phyloP scores from a whole-genome alignment of 1,140 invertebrate species.

The Pseudomyrmex concolor region DNA sequence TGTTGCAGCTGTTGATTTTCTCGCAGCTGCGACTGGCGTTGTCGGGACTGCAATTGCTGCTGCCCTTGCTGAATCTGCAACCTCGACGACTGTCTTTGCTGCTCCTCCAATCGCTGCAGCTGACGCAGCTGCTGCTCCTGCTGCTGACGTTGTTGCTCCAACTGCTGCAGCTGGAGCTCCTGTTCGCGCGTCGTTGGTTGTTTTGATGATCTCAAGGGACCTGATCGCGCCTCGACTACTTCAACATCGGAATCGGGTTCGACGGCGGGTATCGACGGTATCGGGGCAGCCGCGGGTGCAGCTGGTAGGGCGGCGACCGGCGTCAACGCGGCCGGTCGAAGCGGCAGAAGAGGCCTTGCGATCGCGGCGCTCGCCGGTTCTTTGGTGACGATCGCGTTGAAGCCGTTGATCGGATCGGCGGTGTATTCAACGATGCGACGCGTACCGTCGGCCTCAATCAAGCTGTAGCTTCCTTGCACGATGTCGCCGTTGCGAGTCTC shows the following conservation, averaged over 20 bases:
- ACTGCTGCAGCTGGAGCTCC: constrained; percentile 50
- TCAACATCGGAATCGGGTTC: constrained; percentile 83
- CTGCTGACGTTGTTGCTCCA: constrained; percentile 40
- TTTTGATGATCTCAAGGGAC: constrained; percentile 57
- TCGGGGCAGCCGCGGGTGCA: constrained; percentile 59
- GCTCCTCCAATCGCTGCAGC: constrained; percentile 29
- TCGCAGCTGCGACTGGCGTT: not conserved
- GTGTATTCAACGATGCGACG: constrained; percentile 90
- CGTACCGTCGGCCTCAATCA: constrained; percentile 88
- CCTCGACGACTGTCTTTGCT: constrained; percentile 31
- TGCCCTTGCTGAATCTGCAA: constrained; percentile 42
- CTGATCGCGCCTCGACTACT: constrained; percentile 78
- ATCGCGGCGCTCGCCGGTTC: constrained; percentile 84
- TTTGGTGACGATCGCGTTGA: constrained; percentile 88
- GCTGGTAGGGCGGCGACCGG: constrained; percentile 59
- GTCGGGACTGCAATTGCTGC: constrained; percentile 12
- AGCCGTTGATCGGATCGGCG: constrained; percentile 89
- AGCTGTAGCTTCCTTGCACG: constrained; percentile 87
- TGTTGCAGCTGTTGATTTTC: constrained; percentile 37
- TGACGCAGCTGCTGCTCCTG: constrained; percentile 35
- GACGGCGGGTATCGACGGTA: constrained; percentile 72
- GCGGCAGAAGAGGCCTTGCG: constrained; percentile 73
- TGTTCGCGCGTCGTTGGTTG: constrained; percentile 19
- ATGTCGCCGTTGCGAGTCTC: constrained; percentile 87
- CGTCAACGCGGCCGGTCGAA: constrained; percentile 73